Conservation (phyloP, 2,113 vertebrate genomes). For the Antechinus flavipes region DNA sequence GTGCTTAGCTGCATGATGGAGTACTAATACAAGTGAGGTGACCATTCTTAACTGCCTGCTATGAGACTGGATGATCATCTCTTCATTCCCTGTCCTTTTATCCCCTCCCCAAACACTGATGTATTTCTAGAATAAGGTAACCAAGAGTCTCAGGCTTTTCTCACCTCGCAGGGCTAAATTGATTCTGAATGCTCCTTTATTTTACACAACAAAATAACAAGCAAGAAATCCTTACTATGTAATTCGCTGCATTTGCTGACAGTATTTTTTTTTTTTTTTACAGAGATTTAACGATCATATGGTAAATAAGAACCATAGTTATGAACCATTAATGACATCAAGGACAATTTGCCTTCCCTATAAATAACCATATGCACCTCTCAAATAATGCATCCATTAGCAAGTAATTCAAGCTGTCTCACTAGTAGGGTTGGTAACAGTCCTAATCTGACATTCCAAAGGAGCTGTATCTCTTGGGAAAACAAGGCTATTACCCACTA, state of each 20-base stretch:
- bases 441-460: slow-evolving; percentile 86
- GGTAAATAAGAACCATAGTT: slow-evolving; percentile 60
- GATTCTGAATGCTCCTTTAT: slow-evolving; percentile 32
- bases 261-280: slow-evolving; percentile 55
- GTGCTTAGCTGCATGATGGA: slow-evolving; percentile 66
- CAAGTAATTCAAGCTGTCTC: slow-evolving; percentile 74
- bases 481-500: slow-evolving; percentile 84
- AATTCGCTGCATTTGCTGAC: slow-evolving; percentile 43
- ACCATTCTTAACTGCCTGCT: slow-evolving; percentile 65
- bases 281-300: slow-evolving; percentile 30
- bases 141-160: slow-evolving; percentile 36
- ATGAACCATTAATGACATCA: slow-evolving; percentile 63
- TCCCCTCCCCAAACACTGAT: slow-evolving; percentile 46
- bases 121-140: slow-evolving; percentile 60
- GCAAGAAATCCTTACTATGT: background rate
- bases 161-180: slow-evolving; percentile 42
- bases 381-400: slow-evolving; percentile 63
- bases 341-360: slow-evolving; percentile 73
- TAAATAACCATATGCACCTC: slow-evolving; percentile 73
- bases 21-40: slow-evolving; percentile 59
- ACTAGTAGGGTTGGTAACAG: slow-evolving; percentile 72
- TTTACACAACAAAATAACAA: slow-evolving; percentile 8
- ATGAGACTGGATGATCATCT: slow-evolving; percentile 38
- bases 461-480: slow-evolving; percentile 82
- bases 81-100: background rate